Percentiles rank a stretch among this genome's conserved stretches.
Evolutionary conservation across 37 sponge, comb jelly and placozoan genomes (phyloP).

Genomic region (Aphrocallistes beatrix): DNA sequence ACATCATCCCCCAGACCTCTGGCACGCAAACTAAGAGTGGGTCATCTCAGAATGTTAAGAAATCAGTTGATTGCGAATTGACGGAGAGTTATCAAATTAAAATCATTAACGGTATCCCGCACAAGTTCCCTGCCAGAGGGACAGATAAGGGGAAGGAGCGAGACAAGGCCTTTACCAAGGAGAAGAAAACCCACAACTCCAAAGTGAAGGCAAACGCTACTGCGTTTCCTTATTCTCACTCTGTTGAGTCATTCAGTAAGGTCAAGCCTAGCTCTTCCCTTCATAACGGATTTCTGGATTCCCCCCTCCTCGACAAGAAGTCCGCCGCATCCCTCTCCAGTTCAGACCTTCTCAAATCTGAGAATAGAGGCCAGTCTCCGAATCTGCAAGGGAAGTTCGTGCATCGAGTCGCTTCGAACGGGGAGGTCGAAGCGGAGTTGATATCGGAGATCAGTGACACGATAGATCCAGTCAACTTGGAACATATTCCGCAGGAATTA

Average conservation of each 20-base stretch:
- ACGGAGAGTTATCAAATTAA: neutral
- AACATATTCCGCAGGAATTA: neutral
- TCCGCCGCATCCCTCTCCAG: neutral
- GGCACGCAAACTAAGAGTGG: too few species aligned
- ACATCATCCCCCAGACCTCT: neutral
- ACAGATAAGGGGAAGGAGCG: neutral
- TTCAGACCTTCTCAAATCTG: neutral
- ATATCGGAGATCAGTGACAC: neutral
- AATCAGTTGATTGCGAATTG: neutral
- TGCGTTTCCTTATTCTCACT: neutral
- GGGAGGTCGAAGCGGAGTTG: neutral
- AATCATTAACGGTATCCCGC: neutral
- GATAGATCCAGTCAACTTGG: neutral
- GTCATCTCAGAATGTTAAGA: too few species aligned
- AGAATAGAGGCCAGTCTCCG: neutral
- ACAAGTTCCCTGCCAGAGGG: neutral
- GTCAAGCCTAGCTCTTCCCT: neutral
- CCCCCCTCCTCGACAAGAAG: neutral
- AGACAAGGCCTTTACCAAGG: neutral
- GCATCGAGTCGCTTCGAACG: neutral
- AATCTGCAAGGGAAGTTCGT: neutral
- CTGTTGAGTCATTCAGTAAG: neutral
- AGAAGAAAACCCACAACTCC: neutral
- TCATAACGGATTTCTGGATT: neutral
- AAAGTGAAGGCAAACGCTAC: neutral